These are phyloP conservation scores for crab-eating macaque (Macaca fascicularis) DNA, from an alignment of 2,113 vertebrate species.

Conservation along the genomic window DNA sequence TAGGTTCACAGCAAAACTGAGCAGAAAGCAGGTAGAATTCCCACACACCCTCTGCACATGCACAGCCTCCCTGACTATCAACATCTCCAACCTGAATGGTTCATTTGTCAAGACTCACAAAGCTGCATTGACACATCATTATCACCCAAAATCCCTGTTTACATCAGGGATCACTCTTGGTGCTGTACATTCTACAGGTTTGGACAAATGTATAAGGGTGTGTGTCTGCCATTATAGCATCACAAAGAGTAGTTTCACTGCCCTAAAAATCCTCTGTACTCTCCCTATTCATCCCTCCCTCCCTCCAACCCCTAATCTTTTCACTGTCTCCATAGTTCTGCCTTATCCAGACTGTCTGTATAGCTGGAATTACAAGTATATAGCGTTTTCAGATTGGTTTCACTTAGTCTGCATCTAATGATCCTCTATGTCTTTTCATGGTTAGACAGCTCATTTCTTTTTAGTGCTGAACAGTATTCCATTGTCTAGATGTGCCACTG, in stretches of 20 bases:
- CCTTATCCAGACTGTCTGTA: neutral
- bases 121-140: neutral
- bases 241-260: neutral
- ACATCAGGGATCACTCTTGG: neutral
- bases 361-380: neutral
- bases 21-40: neutral
- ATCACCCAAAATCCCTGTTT: neutral
- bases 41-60: accelerated
- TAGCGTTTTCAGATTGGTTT: neutral
- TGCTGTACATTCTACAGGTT: accelerated
- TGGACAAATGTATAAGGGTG: neutral
- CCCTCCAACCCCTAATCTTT: neutral
- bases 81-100: neutral
- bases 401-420: neutral
- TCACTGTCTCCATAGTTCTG: neutral
- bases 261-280: neutral
- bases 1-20: neutral
- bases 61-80: neutral
- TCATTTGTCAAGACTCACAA: neutral
- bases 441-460: neutral
- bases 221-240: accelerated
- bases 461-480: neutral
- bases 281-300: accelerated
- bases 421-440: neutral
- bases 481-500: neutral